A percentile compares a stretch with the other conserved stretches of the same genome.
Evolutionary conservation across 2,797 vertebrate genomes (phyloP).

Genomic region (Cirrhinus mrigala): DNA sequence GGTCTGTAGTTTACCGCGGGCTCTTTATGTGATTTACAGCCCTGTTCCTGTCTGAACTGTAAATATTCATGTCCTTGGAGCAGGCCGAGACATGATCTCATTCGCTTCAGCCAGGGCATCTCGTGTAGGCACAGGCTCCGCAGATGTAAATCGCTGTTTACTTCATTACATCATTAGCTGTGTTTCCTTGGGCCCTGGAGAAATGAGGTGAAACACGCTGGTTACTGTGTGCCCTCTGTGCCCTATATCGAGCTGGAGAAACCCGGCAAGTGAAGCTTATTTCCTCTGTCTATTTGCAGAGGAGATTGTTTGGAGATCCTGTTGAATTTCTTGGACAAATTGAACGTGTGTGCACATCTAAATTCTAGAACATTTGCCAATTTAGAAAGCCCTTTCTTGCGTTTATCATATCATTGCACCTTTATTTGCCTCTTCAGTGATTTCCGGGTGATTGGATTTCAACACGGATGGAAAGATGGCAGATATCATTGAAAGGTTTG

Average conservation of each 20-base stretch:
- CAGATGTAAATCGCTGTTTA: slow-evolving; percentile 60
- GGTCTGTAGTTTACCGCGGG: background rate
- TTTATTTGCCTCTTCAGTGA: slow-evolving; percentile 32
- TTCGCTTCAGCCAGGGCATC: slow-evolving; percentile 68
- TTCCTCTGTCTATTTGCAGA: slow-evolving; percentile 35
- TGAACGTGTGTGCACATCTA: slow-evolving; percentile 27
- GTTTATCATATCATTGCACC: slow-evolving; percentile 44
- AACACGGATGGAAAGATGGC: slow-evolving; percentile 29
- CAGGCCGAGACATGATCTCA: slow-evolving; percentile 77
- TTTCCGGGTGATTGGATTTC: slow-evolving; percentile 40
- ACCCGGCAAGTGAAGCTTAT: slow-evolving; percentile 19
- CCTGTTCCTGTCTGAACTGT: slow-evolving; percentile 75
- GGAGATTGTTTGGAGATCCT: slow-evolving; percentile 22
- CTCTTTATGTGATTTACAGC: slow-evolving; percentile 46
- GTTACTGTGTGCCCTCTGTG: slow-evolving; percentile 31
- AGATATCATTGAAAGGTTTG: slow-evolving; percentile 34
- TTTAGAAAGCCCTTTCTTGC: slow-evolving; percentile 26
- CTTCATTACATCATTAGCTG: slow-evolving; percentile 63
- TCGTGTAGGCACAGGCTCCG: slow-evolving; percentile 60
- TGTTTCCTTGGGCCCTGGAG: slow-evolving; percentile 53
- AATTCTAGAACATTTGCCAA: slow-evolving; percentile 26
- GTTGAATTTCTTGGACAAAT: slow-evolving; percentile 34
- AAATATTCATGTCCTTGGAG: slow-evolving; percentile 77
- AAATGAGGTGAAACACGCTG: slow-evolving; percentile 36
- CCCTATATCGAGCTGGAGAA: slow-evolving; percentile 12